Base-by-base conservation (phyloP, 2,113 vertebrate genomes). In the Daubentonia madagascariensis region DNA sequence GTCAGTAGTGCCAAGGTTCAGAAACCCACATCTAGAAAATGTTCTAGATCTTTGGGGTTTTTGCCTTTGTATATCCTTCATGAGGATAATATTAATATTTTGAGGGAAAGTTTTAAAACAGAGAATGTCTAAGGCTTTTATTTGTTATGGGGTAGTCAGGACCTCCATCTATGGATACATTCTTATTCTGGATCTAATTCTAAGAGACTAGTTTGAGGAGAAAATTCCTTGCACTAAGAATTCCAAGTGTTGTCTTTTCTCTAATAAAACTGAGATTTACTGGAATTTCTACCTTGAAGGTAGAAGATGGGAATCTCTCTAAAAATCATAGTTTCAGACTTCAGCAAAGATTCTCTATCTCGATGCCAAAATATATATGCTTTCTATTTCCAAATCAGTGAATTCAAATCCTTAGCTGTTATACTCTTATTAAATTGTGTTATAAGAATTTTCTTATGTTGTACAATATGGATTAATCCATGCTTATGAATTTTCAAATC, bases 401-500 rank as follows among this genome's bases (percentile, higher is more conserved):
- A 96, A 61, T 84, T 94, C 70, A 85, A 92, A 94, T 78, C 65
- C 52, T 40, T 68, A 80, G 45, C 35, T 65, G 43, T 97, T 97
- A 79, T 0, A 75, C 37, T 85, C 63, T 89, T 88, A 92, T 84
- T 95, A 96, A 72, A 90, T 95, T 90, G 96, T 78, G 57, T 96
- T 87, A 81, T 20, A 80, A 88, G 85, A 75, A 50, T 76, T 95
- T 95, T 96, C 59, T 89, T 93, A 63, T 95, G 76, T 94, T 87
- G 45, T 97, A 87, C 30, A 80, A 22, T 96, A 91, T 76, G 48
- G 67, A 89, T 87, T 96, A 88, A 90, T 97, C 57, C 67, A 91
- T 97, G 95, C 70, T 97, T 85, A 96, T 93, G 86, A 89, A 85
- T 96, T 97, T 96, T 98, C 89, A 89, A 93, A 87, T 97, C 73